These are phyloP conservation scores for Formicarius rufipectus DNA, from an alignment of 2,113 vertebrate species.

Conservation along the genomic window DNA sequence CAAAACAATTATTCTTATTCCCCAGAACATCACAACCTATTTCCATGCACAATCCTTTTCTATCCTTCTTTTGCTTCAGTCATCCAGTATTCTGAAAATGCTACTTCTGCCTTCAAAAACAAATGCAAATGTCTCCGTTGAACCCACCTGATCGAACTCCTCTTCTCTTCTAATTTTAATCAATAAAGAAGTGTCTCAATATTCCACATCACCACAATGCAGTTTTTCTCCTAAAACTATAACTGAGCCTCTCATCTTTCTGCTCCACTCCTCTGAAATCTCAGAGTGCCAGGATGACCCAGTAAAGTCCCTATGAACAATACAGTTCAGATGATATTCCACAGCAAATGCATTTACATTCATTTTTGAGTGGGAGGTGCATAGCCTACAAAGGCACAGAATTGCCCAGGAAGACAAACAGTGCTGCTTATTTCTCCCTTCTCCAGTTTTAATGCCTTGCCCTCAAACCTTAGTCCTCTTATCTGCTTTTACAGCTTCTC, in stretches of 20 bases:
- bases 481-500: conserved; percentile 60
- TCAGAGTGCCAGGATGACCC: background rate
- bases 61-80: background rate
- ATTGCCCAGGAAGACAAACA: background rate
- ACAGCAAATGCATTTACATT: background rate
- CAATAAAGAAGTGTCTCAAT: background rate
- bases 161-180: background rate
- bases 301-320: background rate
- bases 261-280: background rate
- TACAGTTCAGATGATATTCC: background rate
- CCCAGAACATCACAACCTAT: background rate
- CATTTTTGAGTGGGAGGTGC: accelerated
- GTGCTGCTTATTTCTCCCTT: background rate
- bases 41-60: background rate
- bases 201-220: background rate
- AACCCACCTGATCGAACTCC: background rate
- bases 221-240: background rate
- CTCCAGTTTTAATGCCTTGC: conserved; percentile 4
- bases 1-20: background rate
- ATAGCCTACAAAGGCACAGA: background rate
- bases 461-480: conserved; percentile 43
- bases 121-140: background rate
- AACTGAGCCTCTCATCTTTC: background rate
- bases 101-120: background rate
- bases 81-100: background rate